Percentiles rank a stretch among this genome's conserved stretches.
These are phyloP conservation scores for Lucifuga dentata DNA, from an alignment of 2,113 vertebrate species.

Conservation along the genomic window DNA sequence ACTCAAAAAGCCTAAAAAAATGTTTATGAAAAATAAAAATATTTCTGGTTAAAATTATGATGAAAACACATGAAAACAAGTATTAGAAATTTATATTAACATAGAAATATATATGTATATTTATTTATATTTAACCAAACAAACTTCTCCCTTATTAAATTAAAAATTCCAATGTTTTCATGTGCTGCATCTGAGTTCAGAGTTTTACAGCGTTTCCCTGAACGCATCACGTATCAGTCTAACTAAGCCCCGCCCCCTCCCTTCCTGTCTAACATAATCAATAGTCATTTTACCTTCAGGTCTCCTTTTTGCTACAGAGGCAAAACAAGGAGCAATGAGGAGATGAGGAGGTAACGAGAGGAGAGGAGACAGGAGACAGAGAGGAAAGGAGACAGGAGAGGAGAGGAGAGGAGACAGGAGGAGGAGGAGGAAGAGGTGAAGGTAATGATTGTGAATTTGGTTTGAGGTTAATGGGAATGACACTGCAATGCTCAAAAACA, in stretches of 20 bases:
- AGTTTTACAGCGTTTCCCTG: background rate
- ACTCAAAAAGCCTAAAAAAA: too few relatives aligned
- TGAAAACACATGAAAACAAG: too few relatives aligned
- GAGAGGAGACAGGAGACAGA: background rate
- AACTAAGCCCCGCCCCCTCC: constrained; percentile 3
- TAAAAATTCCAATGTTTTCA: too few relatives aligned
- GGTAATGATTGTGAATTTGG: background rate
- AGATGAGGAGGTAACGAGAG: constrained; percentile 63
- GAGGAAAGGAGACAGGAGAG: background rate
- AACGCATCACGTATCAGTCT: constrained; percentile 17
- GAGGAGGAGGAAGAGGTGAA: constrained; percentile 4
- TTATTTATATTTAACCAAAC: too few relatives aligned
- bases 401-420: constrained; percentile 17
- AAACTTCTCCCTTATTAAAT: too few relatives aligned
- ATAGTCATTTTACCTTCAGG: constrained; percentile 65
- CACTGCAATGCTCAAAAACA: too few relatives aligned
- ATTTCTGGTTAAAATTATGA: too few relatives aligned
- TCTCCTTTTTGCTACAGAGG: constrained; percentile 50
- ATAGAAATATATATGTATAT: too few relatives aligned
- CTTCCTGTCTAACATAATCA: constrained; percentile 51
- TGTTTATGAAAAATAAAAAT: too few relatives aligned
- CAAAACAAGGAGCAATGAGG: constrained; percentile 49
- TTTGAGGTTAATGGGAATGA: too few relatives aligned
- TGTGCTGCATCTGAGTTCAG: too few relatives aligned
- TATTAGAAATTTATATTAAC: too few relatives aligned